Evolutionary conservation across 2,113 vertebrate genomes (phyloP).

Genomic region (Pelecanus crispus): DNA sequence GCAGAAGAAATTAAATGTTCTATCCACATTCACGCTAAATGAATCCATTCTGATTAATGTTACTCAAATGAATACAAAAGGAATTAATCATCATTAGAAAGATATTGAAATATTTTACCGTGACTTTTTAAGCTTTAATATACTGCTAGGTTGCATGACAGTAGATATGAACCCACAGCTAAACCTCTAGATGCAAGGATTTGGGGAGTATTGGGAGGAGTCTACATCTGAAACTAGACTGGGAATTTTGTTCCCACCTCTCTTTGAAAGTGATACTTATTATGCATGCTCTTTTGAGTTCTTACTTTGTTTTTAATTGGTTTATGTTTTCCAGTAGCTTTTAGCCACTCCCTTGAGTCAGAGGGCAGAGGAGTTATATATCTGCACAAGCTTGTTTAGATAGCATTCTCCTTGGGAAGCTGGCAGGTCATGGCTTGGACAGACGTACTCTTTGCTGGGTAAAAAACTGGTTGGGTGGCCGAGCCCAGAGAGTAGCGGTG

Average conservation of each 20-base stretch:
- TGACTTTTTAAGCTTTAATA: constrained; percentile 24
- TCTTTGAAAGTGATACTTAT: neutral
- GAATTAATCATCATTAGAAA: constrained; percentile 64
- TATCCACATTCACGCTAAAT: constrained; percentile 52
- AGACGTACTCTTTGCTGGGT: too few species aligned
- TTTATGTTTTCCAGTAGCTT: neutral
- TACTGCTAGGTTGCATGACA: neutral
- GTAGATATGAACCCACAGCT: neutral
- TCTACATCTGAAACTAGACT: neutral
- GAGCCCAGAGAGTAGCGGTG: too few species aligned
- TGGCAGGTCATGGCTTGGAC: too few species aligned
- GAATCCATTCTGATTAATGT: constrained; percentile 64
- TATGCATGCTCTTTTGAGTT: neutral
- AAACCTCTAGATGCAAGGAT: neutral
- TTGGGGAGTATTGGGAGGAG: neutral
- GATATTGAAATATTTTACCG: constrained; percentile 32
- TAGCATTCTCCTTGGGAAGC: too few species aligned
- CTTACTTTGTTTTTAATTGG: neutral
- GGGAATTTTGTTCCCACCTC: neutral
- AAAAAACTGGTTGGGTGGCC: too few species aligned
- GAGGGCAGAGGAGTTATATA: neutral
- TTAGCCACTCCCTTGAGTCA: neutral
- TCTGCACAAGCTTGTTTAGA: too few species aligned
- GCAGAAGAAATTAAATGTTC: constrained; percentile 57
- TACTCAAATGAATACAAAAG: constrained; percentile 61